Base-by-base conservation (phyloP, 2,113 vertebrate genomes). In the Xyrauchen texanus region DNA sequence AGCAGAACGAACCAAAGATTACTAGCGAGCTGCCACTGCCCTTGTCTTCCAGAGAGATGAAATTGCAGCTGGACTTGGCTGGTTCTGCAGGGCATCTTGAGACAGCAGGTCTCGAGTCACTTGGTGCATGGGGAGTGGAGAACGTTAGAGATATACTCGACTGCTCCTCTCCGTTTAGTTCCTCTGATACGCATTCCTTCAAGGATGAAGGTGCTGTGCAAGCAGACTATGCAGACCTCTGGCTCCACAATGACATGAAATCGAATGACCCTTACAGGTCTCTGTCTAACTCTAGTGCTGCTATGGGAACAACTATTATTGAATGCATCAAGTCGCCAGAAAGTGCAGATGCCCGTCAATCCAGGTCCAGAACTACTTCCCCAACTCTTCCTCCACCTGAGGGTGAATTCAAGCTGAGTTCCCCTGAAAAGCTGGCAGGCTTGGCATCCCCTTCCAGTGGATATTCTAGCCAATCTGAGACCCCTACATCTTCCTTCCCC, bases 221-320 rank as follows among this genome's bases (percentile, higher is more conserved):
- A 91, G 95, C 96, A 88, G 96, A 98, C 94, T 99, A 99, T 96
- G 97, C 97, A 96, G 97, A 98, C 89, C 95, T 99, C 88, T 99
- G 98, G 98, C 97, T 99, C 91, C 93, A 97, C 86, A 98, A 94
- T 13, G 97, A 98, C 90, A 92, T 97, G 89, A 98, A 97, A 93
- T 93, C 96, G 86, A 95, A 87, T 77, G 96, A 97, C 88, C 95
- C 96, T 84, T 97, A 98, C 84, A 93, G 95, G 67, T 96, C 98
- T 79, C 93, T 99, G 91, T 98, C 97, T 80, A 99, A 97, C 91
- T 98, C 97, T 51, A 99, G 98, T 92, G 96, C 3, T 34, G 21
- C 21, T 34, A 34, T 96, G 61, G 96, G 96, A 88, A 98, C 96
- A 85, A 98, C 97, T 73, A 94, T 99, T 81, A 97, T 98, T 67